phyloP scores from a whole-genome alignment of 2,797 vertebrate genomes.

The Saguinus oedipus region DNA sequence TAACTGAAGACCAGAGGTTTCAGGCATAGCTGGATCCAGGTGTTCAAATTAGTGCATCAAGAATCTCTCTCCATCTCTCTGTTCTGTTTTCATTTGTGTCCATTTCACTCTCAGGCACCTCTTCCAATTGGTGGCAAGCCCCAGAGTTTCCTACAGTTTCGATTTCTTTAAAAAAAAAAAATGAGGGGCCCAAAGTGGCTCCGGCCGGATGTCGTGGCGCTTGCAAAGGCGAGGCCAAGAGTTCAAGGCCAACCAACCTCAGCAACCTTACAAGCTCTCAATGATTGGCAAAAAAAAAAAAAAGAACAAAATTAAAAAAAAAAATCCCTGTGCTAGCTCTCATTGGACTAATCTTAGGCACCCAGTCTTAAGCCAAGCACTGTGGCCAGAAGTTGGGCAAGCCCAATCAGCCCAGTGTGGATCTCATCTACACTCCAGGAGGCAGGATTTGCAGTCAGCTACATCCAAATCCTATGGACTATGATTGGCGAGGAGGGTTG shows the following conservation, averaged over 20 bases:
- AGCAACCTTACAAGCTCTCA: no score
- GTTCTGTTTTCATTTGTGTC: not conserved
- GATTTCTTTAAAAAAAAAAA: not conserved
- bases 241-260: no score
- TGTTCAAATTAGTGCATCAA: not conserved
- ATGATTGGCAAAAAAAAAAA: no score
- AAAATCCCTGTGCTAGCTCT: not conserved
- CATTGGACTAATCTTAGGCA: not conserved
- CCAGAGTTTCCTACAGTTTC: not conserved
- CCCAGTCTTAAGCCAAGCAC: not conserved
- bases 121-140: not conserved
- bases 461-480: not conserved
- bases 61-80: not conserved
- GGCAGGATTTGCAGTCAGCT: not conserved
- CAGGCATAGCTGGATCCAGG: not conserved
- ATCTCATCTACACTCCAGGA: not conserved
- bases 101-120: not conserved
- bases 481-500: not conserved
- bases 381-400: not conserved
- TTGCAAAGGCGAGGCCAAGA: no score
- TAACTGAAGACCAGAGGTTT: constrained; percentile 7
- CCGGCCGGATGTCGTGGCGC: no score
- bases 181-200: no score
- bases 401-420: accelerated
- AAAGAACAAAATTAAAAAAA: not conserved